Base-by-base conservation (phyloP, 2,888 invertebrate species). In the Zootermopsis nevadensis region DNA sequence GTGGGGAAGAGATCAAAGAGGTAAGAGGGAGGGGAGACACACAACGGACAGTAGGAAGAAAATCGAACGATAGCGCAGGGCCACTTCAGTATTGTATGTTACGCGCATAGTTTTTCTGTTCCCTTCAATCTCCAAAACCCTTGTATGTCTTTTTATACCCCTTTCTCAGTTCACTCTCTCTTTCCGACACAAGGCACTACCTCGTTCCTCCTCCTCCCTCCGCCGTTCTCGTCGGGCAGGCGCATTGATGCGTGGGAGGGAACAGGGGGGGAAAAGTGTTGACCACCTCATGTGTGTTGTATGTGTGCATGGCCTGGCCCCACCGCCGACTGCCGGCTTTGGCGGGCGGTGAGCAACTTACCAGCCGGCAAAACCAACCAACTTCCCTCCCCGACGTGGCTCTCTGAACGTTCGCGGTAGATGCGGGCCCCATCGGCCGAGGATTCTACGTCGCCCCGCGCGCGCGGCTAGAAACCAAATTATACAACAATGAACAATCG, bases 11-110 rank as follows among this genome's bases (percentile, higher is more conserved):
- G 38, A 42, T 76, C 42, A 76, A 42, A 42, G 76, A 82, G 85
- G 80, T 88, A 88, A 88, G 89, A 89, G 88, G 89, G 88, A 87
- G 88, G 88, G 77, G 48, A 31, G 35, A 74, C 81, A 81, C 81
- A 81, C 48, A 81, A 69, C 60, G 82, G 74, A 77, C 53, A 76
- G 74, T 60, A 82, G 82, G 67, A 82, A 82, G 82, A 82, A 82
- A 77, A 82, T 82, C 77, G 77, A 82, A 82, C 82, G 66, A 82
- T 82, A 60, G 82, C 82, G 82, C 82, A 82, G 82, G 82, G 82
- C 60, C 67, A 82, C 82, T 67, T 82, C 77, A 67, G 82, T 35
- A 82, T 82, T 77, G 77, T 82, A 82, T 82, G 82, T 79, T 82
- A 77, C 66, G 82, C 82, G 82, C 82, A 82, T 67, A 77, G 77